Evolutionary conservation across 2,888 invertebrate species (phyloP).

Genomic region (Ditylenchus weischeri): DNA sequence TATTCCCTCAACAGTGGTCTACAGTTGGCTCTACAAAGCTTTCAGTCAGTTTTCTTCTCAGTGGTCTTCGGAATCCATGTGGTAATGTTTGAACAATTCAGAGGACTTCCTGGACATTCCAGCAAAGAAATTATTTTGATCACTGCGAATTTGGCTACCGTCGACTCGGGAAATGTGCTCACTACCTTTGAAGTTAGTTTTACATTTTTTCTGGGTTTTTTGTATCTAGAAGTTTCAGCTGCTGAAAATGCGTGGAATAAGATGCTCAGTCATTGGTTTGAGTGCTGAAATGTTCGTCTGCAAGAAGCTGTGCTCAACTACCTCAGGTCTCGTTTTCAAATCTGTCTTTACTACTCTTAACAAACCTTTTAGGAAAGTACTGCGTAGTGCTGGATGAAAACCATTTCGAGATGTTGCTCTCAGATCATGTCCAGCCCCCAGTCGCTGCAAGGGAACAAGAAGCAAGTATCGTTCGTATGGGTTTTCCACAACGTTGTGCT

Average conservation of each 20-base stretch:
- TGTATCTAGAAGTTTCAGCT: conserved; percentile 28
- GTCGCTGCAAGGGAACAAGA: conserved; percentile 21
- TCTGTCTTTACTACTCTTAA: not conserved
- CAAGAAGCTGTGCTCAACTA: conserved; percentile 77
- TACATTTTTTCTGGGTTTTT: conserved; percentile 21
- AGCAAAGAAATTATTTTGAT: conserved; percentile 88
- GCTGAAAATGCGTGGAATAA: conserved; percentile 73
- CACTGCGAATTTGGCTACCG: conserved; percentile 88
- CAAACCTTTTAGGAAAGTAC: conserved; percentile 60
- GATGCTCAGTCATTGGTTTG: conserved; percentile 89
- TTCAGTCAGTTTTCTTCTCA: conserved; percentile 64
- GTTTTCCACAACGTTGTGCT: conserved; percentile 49
- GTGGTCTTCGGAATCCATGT: conserved; percentile 10
- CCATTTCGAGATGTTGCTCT: conserved; percentile 67
- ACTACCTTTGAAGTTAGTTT: conserved; percentile 72
- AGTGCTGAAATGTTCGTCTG: conserved; percentile 92
- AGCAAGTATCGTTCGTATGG: conserved; percentile 30
- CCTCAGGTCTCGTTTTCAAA: conserved; percentile 65
- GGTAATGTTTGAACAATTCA: conserved; percentile 32
- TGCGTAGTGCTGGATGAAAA: conserved; percentile 79
- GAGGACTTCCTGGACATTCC: conserved; percentile 84
- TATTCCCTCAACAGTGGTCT: conserved; percentile 93
- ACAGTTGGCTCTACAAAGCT: conserved; percentile 78
- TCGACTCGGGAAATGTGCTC: conserved; percentile 89
- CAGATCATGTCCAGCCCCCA: conserved; percentile 63